A percentile compares a stretch with the other conserved stretches of the same genome.
These are phyloP conservation scores for Rhinichthys klamathensis DNA, from an alignment of 2,113 vertebrate species.

Conservation along the genomic window DNA sequence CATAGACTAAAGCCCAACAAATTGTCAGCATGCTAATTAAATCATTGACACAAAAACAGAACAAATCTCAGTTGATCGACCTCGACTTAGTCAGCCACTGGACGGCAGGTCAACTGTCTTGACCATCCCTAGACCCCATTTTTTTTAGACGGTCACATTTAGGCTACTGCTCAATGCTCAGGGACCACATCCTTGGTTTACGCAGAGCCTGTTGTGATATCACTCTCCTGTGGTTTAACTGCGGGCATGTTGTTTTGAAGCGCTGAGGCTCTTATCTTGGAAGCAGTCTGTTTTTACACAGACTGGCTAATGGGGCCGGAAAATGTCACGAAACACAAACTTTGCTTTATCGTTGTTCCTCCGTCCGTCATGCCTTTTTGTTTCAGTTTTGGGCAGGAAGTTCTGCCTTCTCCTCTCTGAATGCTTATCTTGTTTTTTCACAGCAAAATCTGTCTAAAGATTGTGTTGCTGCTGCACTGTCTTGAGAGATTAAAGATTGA, in stretches of 20 bases:
- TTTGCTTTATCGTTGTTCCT: conserved; percentile 22
- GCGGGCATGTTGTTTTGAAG: conserved; percentile 1
- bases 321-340: conserved; percentile 44
- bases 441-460: conserved; percentile 22
- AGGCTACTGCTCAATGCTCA: neutral
- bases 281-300: conserved; percentile 30
- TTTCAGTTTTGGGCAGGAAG: conserved; percentile 46
- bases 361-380: neutral
- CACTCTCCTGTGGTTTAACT: conserved; percentile 8
- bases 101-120: neutral
- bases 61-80: conserved; percentile 13
- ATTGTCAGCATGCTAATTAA: neutral
- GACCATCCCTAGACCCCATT: conserved; percentile 10
- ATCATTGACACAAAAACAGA: neutral
- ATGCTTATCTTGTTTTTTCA: conserved; percentile 55
- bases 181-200: neutral
- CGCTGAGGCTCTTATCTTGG: conserved; percentile 29
- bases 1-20: neutral
- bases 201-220: neutral
- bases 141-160: neutral
- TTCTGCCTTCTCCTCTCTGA: conserved; percentile 35
- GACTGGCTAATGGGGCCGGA: conserved; percentile 8
- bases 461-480: conserved; percentile 26
- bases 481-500: conserved; percentile 34
- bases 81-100: neutral